phyloP scores from a whole-genome alignment of 2,113 vertebrate species.

The Coptodon bakossiorum region DNA sequence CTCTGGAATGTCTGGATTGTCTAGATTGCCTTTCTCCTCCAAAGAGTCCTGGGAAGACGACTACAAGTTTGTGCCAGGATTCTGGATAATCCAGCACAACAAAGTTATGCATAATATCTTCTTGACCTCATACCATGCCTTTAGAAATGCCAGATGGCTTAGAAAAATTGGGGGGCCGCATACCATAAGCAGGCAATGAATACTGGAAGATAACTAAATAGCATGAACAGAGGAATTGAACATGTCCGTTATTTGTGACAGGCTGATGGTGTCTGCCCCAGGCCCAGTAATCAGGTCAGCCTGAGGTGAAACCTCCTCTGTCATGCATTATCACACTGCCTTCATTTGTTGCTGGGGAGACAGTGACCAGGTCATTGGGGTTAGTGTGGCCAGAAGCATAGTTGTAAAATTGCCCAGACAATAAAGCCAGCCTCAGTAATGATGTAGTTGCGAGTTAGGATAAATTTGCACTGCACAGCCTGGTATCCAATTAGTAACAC shows the following conservation, averaged over 20 bases:
- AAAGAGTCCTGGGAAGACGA: slow-evolving; percentile 57
- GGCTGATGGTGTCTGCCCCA: background rate
- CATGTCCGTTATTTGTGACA: slow-evolving; percentile 18
- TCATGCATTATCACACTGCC: slow-evolving; percentile 55
- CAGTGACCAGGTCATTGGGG: slow-evolving; percentile 65
- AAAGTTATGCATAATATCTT: slow-evolving; percentile 11
- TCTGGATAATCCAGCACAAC: slow-evolving; percentile 23
- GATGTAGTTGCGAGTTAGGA: slow-evolving; percentile 43
- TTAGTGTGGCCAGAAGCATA: slow-evolving; percentile 56
- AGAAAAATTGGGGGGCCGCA: background rate
- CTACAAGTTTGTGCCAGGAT: slow-evolving; percentile 24
- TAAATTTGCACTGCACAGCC: slow-evolving; percentile 54
- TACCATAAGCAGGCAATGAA: background rate
- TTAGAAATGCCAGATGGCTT: slow-evolving; percentile 12
- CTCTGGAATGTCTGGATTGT: slow-evolving; percentile 66
- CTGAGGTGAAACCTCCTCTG: slow-evolving; percentile 43
- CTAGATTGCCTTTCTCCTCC: slow-evolving; percentile 62
- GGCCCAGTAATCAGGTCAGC: slow-evolving; percentile 5
- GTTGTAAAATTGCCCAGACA: slow-evolving; percentile 66
- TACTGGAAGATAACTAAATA: slow-evolving; percentile 21
- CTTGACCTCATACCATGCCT: slow-evolving; percentile 26
- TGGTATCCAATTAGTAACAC: slow-evolving; percentile 34
- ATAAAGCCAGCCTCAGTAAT: slow-evolving; percentile 45
- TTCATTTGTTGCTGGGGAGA: slow-evolving; percentile 67
- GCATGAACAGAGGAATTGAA: slow-evolving; percentile 17